A percentile compares a stretch with the other conserved stretches of the same genome.
Conservation (phyloP, 2,797 vertebrate species). For the Saxicola maurus region DNA sequence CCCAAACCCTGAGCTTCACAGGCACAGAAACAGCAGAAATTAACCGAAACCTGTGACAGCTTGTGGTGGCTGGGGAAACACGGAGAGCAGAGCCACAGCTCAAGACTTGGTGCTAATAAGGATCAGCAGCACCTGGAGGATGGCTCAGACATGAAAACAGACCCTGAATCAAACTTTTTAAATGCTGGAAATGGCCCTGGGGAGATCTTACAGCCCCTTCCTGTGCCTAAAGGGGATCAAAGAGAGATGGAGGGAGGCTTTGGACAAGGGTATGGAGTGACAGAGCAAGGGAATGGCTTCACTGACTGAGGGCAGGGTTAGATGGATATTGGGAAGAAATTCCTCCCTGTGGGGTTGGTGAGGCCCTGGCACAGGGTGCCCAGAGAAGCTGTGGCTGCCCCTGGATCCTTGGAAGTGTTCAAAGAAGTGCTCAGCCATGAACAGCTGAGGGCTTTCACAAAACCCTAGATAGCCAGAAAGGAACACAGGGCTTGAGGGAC, state of each 20-base stretch:
- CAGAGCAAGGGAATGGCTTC: not conserved
- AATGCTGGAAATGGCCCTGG: not conserved
- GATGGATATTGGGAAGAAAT: not conserved
- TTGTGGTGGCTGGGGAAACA: not conserved
- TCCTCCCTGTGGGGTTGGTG: not conserved
- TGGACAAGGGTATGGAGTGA: not conserved
- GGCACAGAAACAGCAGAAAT: not conserved
- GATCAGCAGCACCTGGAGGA: not conserved
- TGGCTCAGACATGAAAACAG: not conserved
- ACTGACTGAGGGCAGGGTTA: not conserved
- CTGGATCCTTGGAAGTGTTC: not conserved
- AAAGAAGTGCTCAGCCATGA: not conserved
- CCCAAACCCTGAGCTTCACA: fast-evolving
- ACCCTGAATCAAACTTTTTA: not conserved
- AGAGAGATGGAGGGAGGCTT: not conserved
- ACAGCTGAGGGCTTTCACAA: not conserved
- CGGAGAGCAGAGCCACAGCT: fast-evolving
- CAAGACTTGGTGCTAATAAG: fast-evolving
- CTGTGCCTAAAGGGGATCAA: not conserved
- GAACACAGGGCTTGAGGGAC: not conserved
- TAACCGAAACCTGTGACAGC: not conserved
- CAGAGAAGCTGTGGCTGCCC: not conserved
- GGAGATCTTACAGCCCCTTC: not conserved
- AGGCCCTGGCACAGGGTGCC: not conserved
- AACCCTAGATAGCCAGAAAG: not conserved